Conservation (phyloP, 2,888 invertebrate genomes). For the Escarpia spicata region DNA sequence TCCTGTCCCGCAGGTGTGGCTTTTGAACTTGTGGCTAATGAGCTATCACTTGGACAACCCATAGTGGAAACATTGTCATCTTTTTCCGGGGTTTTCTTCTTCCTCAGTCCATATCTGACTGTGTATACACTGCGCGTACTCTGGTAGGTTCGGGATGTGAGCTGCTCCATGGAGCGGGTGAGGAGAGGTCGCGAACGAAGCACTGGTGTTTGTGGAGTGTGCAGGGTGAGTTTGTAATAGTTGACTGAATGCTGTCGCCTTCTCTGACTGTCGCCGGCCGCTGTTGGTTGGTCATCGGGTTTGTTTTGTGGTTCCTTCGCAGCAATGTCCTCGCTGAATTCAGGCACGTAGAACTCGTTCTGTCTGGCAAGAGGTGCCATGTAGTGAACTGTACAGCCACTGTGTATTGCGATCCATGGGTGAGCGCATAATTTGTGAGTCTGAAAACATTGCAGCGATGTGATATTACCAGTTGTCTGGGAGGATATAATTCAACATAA, state of each 20-base stretch:
- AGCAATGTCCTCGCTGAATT: slow-evolving; percentile 39
- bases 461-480: neutral
- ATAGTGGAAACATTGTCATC: neutral
- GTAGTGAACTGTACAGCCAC: slow-evolving; percentile 62
- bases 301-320: neutral
- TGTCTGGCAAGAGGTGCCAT: slow-evolving; percentile 67
- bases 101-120: neutral
- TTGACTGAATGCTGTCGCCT: neutral
- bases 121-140: neutral
- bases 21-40: neutral
- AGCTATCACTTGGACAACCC: neutral
- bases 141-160: neutral
- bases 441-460: slow-evolving; percentile 42
- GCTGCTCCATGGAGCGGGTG: neutral
- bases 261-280: neutral
- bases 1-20: neutral
- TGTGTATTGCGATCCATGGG: slow-evolving; percentile 67
- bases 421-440: slow-evolving; percentile 65
- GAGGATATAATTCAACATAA: too few species aligned
- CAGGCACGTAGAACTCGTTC: slow-evolving; percentile 67
- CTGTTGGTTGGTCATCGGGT: neutral
- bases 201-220: neutral
- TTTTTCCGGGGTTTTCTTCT: neutral
- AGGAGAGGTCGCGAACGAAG: neutral
- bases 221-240: slow-evolving; percentile 4